Conservation (phyloP, 2,888 invertebrate genomes). For the Watsonalla binaria region DNA sequence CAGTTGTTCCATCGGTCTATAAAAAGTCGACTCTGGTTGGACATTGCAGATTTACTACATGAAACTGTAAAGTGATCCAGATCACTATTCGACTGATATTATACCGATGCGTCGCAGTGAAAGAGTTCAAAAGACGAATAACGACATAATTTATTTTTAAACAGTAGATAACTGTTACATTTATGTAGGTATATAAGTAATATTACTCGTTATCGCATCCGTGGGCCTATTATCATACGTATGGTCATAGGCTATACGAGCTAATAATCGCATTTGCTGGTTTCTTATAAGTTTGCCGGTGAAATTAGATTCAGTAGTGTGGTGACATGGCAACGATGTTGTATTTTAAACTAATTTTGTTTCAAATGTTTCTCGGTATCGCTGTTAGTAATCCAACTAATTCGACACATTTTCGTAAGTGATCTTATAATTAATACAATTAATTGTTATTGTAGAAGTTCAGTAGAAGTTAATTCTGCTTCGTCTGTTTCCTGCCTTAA, state of each 20-base stretch:
- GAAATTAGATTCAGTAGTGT: conserved; percentile 11
- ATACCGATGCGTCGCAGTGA: not conserved
- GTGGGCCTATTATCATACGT: conserved; percentile 12
- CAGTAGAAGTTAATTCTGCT: too few species aligned
- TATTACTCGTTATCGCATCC: conserved; percentile 9
- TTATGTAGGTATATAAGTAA: conserved; percentile 12
- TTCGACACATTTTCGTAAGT: too few species aligned
- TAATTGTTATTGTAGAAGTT: too few species aligned
- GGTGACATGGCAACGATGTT: conserved; percentile 16
- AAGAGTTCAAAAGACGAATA: not conserved
- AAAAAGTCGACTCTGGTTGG: too few species aligned
- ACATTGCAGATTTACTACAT: too few species aligned
- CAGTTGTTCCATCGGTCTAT: too few species aligned
- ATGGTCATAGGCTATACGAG: conserved; percentile 21
- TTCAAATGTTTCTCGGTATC: conserved; percentile 13
- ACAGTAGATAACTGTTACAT: conserved; percentile 6
- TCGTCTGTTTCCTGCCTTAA: too few species aligned
- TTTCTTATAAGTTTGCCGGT: not conserved
- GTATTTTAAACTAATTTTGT: conserved; percentile 12
- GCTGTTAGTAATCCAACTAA: not conserved
- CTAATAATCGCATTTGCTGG: not conserved
- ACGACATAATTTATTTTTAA: conserved; percentile 1
- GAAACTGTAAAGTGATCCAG: too few species aligned
- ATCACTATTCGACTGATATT: not conserved
- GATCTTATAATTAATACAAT: too few species aligned